Evolutionary conservation across 2,113 vertebrate species (phyloP), one percentile per base, ranked within the genome.

Genomic region (Jaculus jaculus): DNA sequence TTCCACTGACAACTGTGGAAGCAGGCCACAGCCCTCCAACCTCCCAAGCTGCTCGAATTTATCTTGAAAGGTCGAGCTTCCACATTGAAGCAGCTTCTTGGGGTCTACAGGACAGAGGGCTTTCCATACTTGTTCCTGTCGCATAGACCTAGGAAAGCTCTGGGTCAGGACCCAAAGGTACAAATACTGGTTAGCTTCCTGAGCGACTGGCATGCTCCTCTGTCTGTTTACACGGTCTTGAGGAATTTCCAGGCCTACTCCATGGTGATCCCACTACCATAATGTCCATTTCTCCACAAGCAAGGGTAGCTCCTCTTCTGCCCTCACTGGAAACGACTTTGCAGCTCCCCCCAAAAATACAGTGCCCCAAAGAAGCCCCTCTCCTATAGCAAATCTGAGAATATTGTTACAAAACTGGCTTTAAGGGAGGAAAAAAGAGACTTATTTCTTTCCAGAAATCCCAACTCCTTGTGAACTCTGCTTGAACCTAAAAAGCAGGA

Each of bases 381-480:
- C 63, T 94, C 37, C 86, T 89, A 81, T 96, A 96, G 87, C 65
- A 96, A 97, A 97, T 92, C 97, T 97, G 90, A 97, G 95, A 98
- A 97, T 97, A 97, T 98, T 97, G 92, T 95, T 97, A 96, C 93
- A 96, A 98, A 98, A 97, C 96, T 97, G 96, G 10, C 97, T 72
- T 37, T 51, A n/a, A n/a, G n/a, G n/a, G n/a, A n/a, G n/a, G n/a
- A 80, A 78, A 39, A 97, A 54, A 21, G 96, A 95, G 97, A 94
- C 96, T 98, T 98, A 96, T 98, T 98, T 98, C 97, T 98, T 98
- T 98, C 97, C 97, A 98, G 97, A 98, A 98, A 98, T 98, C 97
- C 96, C 97, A 98, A 97, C 97, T 98, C 98, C 98, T 98, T 98
- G 98, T 99, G 98, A 99, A 99, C 98, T 99, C 98, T 99, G 98